These are phyloP conservation scores for Drosophila mayaguana DNA, from an alignment of 2,888 invertebrate genomes.

Conservation along the genomic window DNA sequence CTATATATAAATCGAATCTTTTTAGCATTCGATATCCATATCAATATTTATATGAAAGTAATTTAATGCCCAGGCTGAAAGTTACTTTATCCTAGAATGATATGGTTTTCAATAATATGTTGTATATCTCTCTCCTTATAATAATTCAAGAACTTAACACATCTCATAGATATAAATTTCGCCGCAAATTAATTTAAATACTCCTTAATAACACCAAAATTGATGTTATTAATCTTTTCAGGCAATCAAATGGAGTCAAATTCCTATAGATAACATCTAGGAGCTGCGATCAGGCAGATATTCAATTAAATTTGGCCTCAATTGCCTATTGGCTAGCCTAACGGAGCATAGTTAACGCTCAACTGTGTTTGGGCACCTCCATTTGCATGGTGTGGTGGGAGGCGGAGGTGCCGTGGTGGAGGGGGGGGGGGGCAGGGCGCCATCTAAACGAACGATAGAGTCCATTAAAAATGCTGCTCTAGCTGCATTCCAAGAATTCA, in stretches of 20 bases:
- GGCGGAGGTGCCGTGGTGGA: background rate
- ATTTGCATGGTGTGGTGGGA: slow-evolving; percentile 9
- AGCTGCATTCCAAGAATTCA: slow-evolving; percentile 79
- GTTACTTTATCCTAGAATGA: too few relatives aligned
- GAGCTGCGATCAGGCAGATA: slow-evolving; percentile 39
- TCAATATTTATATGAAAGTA: too few relatives aligned
- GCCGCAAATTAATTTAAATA: background rate
- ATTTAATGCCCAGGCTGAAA: too few relatives aligned
- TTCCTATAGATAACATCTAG: slow-evolving; percentile 18
- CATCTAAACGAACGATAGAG: slow-evolving; percentile 42
- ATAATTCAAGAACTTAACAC: background rate
- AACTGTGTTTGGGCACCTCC: slow-evolving; percentile 28
- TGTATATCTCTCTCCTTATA: too few relatives aligned
- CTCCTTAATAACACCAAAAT: background rate
- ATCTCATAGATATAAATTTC: background rate
- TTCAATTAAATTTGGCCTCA: slow-evolving; percentile 70
- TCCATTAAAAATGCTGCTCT: slow-evolving; percentile 73
- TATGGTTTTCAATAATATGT: too few relatives aligned
- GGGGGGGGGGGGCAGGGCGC: slow-evolving; percentile 1
- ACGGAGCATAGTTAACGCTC: slow-evolving; percentile 30
- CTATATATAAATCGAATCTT: too few relatives aligned
- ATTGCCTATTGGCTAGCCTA: slow-evolving; percentile 41
- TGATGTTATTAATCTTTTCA: background rate
- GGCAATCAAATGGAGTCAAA: background rate
- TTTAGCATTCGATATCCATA: too few relatives aligned